Conservation (phyloP, 2,113 vertebrate genomes). For the Hydropotes inermis region DNA sequence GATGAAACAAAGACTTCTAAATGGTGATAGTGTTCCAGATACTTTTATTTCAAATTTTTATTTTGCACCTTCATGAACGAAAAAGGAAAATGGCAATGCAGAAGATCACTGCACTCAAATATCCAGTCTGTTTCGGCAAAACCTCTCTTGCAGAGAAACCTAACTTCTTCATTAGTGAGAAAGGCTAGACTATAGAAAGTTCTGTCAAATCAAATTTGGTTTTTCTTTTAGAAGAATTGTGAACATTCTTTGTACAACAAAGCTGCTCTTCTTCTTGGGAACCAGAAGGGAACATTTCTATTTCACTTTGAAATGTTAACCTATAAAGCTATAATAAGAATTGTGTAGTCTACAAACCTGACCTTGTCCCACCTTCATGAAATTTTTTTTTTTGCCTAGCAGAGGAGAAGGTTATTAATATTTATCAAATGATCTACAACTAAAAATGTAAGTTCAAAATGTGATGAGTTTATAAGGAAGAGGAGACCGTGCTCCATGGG, state of each 20-base stretch:
- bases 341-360: neutral
- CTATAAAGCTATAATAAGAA: neutral
- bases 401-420: neutral
- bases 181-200: neutral
- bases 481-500: neutral
- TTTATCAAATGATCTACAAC: neutral
- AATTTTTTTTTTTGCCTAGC: neutral
- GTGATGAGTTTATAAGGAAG: neutral
- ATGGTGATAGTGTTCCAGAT: neutral
- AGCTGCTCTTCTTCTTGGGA: neutral
- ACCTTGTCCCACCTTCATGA: neutral
- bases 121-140: neutral
- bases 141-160: neutral
- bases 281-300: neutral
- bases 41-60: neutral
- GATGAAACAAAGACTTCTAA: neutral
- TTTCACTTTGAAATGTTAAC: neutral
- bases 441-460: neutral
- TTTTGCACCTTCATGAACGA: neutral
- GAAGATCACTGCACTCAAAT: neutral
- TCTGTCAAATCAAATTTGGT: neutral
- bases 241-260: neutral
- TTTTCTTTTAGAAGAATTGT: constrained; percentile 11
- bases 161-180: neutral
- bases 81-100: neutral